These are phyloP conservation scores for Zaprionus kolodkinae DNA, from an alignment of 1,140 invertebrate genomes.

Conservation along the genomic window DNA sequence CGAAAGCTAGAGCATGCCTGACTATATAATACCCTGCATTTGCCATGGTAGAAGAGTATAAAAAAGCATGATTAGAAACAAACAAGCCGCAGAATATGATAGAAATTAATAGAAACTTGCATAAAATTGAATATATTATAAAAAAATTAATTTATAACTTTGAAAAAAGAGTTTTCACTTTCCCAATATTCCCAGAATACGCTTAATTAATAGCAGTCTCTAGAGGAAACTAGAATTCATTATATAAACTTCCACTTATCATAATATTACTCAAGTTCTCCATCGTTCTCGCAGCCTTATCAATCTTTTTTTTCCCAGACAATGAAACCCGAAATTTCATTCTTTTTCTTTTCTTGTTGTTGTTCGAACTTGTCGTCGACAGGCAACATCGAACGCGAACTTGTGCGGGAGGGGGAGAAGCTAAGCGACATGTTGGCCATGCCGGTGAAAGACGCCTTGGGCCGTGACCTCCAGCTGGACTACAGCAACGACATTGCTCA, in stretches of 20 bases:
- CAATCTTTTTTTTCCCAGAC: neutral
- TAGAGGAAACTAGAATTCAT: neutral
- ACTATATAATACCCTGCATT: too few species aligned
- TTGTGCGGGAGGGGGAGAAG: conserved; percentile 91
- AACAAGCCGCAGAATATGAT: neutral
- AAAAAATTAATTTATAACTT: neutral
- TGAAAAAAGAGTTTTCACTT: neutral
- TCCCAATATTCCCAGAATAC: neutral
- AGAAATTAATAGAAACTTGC: neutral
- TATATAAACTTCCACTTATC: too few species aligned
- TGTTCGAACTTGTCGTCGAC: conserved; percentile 30
- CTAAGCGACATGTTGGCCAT: conserved; percentile 91
- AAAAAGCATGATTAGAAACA: neutral
- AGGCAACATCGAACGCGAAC: conserved; percentile 88
- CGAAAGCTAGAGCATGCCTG: too few species aligned
- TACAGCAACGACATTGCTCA: conserved; percentile 90
- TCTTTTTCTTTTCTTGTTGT: neutral
- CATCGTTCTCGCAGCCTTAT: neutral
- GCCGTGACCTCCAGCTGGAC: conserved; percentile 89
- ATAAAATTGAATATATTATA: neutral
- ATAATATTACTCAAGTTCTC: neutral
- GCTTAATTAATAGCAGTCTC: neutral
- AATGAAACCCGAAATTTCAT: neutral
- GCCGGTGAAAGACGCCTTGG: conserved; percentile 91
- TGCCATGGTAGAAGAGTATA: neutral